Evolutionary conservation across 2,113 vertebrate genomes (phyloP), one percentile per base, ranked within the genome.

Genomic region (Ctenodactylus gundi): DNA sequence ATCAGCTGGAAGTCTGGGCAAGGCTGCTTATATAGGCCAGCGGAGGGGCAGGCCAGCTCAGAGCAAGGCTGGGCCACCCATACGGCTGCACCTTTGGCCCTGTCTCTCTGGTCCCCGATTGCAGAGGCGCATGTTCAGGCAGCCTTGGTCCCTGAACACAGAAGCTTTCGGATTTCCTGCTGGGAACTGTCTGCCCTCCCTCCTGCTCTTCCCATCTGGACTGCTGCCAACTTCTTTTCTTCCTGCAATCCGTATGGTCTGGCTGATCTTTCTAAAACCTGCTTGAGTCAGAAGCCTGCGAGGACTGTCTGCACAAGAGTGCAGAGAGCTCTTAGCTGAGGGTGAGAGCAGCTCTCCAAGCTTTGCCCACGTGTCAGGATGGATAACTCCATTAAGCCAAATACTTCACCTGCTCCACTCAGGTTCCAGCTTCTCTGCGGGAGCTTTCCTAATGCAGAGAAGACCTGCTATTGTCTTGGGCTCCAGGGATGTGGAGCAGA

Each of bases 281-380:
- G 29, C 25, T 36, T 58, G 73, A 0, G 0, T 31, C 23, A 0
- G 1, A 68, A 73, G 25, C 29, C 31, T 1, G 0, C 49, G 1
- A 1, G 31, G 51, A 4, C 58, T n/a, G n/a, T n/a, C 39, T 27
- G 55, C 62, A 20, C 17, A 1, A 13, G 18, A 44, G 62, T 10
- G 1, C 29, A 0, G 75, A 17, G 44, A 44, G 29, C 41, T 29
- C 1, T 0, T 1, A 2, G 11, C n/a, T 2, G 5, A 36, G 9
- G 2, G 65, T 31, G 91, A 25, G 7, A 14, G n/a, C 13, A 17
- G n/a, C 49, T 23, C 0, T 8, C 1, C 0, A 29, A 36, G 77
- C 46, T 41, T 13, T 2, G 1, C 15, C 46, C 1, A 7, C 1
- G 1, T 29, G 21, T 29, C 36, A 18, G 11, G 39, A 55, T 18